These are phyloP conservation scores for Brachyhypopomus gauderio DNA, from an alignment of 2,113 vertebrate species.

Conservation along the genomic window DNA sequence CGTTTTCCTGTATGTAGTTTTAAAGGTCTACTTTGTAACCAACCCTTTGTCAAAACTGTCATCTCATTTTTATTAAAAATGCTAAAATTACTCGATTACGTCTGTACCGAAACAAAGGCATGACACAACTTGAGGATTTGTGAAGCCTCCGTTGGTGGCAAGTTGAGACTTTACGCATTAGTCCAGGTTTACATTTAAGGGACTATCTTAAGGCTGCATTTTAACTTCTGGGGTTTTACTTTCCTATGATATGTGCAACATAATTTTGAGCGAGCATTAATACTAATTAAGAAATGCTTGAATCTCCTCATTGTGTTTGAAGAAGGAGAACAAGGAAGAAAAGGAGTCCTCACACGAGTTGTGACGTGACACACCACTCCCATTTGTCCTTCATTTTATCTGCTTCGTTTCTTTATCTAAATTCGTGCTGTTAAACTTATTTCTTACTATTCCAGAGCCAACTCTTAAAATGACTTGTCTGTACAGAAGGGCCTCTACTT, in stretches of 20 bases:
- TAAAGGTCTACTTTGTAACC: too few species aligned
- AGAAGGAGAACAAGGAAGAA: slow-evolving; percentile 2
- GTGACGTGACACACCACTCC: not conserved
- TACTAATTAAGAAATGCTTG: too few species aligned
- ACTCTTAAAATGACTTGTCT: not conserved
- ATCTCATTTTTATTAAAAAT: slow-evolving; percentile 39
- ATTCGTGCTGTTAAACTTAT: not conserved
- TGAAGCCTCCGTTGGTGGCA: not conserved
- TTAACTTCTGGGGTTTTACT: too few species aligned
- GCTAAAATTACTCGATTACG: too few species aligned
- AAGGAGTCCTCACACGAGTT: not conserved
- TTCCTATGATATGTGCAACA: too few species aligned
- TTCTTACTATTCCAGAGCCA: not conserved
- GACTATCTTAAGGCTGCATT: not conserved
- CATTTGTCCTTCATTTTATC: slow-evolving; percentile 19
- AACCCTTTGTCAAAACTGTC: too few species aligned
- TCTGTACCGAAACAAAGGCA: not conserved
- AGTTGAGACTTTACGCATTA: not conserved
- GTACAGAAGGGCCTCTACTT: not conserved
- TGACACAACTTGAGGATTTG: not conserved
- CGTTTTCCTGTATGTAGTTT: too few species aligned
- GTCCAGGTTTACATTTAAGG: not conserved
- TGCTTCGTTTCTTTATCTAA: not conserved
- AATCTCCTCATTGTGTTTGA: not conserved
- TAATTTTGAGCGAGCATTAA: too few species aligned